Conservation (phyloP, 2,113 vertebrate species). For the Elgaria multicarinata region DNA sequence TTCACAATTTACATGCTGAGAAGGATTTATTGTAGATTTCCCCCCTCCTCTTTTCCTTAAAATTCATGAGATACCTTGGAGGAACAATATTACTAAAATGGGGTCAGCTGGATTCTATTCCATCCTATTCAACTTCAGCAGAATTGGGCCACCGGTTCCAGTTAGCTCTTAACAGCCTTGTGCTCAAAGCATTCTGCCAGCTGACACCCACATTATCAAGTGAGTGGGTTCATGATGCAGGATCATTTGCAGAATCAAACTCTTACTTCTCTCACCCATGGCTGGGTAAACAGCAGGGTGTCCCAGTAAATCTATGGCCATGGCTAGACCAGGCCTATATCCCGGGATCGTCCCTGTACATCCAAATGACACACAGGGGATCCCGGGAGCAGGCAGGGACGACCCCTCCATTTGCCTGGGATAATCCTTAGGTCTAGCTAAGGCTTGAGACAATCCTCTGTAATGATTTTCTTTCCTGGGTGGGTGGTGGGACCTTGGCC, state of each 20-base stretch:
- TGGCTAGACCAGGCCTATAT: no score
- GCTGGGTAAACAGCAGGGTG: background rate
- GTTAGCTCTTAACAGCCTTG: slow-evolving; percentile 18
- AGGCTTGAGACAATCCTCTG: background rate
- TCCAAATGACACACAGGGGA: no score
- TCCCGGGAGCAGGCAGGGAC: no score
- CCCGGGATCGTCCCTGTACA: no score
- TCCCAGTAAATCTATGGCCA: no score
- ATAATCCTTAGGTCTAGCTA: no score
- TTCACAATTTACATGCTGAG: background rate
- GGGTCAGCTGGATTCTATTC: slow-evolving; percentile 1
- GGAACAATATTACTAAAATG: slow-evolving; percentile 6
- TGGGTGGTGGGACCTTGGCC: no score
- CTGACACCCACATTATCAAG: slow-evolving; percentile 6
- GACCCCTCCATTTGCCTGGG: no score
- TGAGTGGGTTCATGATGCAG: background rate
- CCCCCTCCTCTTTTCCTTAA: background rate
- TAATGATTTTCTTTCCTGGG: background rate
- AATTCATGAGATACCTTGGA: background rate
- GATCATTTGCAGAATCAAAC: background rate
- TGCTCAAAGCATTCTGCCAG: slow-evolving; percentile 5
- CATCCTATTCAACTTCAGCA: background rate
- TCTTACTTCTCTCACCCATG: background rate
- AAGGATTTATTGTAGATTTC: background rate
- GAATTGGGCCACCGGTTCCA: background rate